Percentiles rank a stretch among this genome's conserved stretches.
Conservation (phyloP, 2,888 invertebrate species). For the Megamerina dolium region DNA sequence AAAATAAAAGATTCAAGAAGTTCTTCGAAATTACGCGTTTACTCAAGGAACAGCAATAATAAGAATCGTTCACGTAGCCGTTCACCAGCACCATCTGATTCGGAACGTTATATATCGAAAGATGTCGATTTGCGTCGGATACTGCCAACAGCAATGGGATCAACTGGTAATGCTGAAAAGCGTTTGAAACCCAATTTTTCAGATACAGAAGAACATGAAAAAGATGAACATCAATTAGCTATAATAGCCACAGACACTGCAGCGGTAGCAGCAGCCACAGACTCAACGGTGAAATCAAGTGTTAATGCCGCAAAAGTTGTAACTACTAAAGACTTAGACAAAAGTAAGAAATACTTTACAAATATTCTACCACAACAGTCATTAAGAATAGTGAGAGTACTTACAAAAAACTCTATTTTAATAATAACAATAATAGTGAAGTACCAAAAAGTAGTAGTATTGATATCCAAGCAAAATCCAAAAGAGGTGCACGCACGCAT, state of each 20-base stretch:
- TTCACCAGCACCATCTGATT: constrained; percentile 28
- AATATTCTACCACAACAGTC: constrained; percentile 1
- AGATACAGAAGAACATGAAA: constrained; percentile 11
- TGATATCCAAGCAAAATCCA: no score
- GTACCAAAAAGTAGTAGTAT: not conserved
- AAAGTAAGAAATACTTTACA: constrained; percentile 44
- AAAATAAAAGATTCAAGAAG: constrained; percentile 28
- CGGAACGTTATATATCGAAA: constrained; percentile 17
- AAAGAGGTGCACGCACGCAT: not conserved
- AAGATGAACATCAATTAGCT: no score
- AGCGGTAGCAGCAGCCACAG: not conserved
- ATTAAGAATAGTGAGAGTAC: not conserved
- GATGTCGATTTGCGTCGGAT: constrained; percentile 37
- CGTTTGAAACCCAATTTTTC: constrained; percentile 11
- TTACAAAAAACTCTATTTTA: not conserved
- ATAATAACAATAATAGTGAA: not conserved
- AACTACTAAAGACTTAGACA: constrained; percentile 43
- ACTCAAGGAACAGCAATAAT: constrained; percentile 14
- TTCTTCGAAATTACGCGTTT: constrained; percentile 23
- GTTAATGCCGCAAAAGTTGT: constrained; percentile 14
- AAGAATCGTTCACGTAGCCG: constrained; percentile 40
- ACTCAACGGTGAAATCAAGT: constrained; percentile 10
- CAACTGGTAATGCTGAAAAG: constrained; percentile 22
- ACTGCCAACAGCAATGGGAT: constrained; percentile 15
- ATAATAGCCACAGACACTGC: not conserved